phyloP scores from a whole-genome alignment of 2,113 vertebrate species.

The Microcebus lehilahytsara region DNA sequence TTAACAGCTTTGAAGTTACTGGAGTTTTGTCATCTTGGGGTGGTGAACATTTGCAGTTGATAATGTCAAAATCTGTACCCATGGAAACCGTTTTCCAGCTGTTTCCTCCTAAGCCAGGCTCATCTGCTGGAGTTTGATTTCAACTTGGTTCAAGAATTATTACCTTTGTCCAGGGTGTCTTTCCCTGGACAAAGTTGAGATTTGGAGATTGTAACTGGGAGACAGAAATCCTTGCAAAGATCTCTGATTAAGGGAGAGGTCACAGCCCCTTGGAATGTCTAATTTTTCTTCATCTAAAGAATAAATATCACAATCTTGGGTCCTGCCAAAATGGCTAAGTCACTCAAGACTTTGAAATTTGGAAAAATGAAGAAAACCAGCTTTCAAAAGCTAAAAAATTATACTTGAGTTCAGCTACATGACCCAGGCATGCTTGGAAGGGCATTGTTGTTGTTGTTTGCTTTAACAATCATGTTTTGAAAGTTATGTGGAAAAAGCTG shows the following conservation, averaged over 20 bases:
- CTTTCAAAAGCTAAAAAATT: not conserved
- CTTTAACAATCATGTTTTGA: not conserved
- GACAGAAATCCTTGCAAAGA: not conserved
- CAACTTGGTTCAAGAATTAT: not conserved
- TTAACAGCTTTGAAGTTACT: conserved; percentile 85
- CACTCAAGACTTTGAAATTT: not conserved
- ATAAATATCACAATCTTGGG: fast-evolving
- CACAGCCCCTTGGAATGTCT: not conserved
- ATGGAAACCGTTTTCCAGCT: conserved; percentile 78
- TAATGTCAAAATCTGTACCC: conserved; percentile 82
- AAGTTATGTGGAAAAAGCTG: not conserved
- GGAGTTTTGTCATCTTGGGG: conserved; percentile 85
- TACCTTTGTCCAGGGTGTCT: not conserved
- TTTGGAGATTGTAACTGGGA: not conserved
- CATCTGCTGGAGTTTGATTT: conserved; percentile 64
- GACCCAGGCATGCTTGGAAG: not conserved
- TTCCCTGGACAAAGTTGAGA: not conserved
- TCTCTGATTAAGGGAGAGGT: not conserved
- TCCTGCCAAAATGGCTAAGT: not conserved
- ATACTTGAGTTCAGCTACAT: not conserved
- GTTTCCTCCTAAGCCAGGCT: conserved; percentile 65
- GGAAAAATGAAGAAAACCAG: not conserved
- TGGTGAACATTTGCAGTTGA: conserved; percentile 83
- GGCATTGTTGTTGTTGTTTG: not conserved
- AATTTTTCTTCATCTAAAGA: not conserved